These are phyloP conservation scores for Calonectris borealis DNA, from an alignment of 2,113 vertebrate species.

Conservation along the genomic window DNA sequence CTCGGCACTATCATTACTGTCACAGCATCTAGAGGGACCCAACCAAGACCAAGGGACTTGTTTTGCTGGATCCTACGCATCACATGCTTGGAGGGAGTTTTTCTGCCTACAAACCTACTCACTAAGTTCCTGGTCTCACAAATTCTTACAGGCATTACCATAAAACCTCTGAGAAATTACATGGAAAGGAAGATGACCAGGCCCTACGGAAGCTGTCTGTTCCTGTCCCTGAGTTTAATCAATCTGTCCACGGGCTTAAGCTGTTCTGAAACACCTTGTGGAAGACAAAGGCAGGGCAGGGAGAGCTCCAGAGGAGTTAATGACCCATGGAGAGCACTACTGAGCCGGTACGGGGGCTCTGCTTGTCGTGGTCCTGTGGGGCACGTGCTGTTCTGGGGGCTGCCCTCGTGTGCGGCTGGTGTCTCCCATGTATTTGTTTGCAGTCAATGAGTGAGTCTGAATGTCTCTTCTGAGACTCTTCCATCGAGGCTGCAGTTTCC, in stretches of 20 bases:
- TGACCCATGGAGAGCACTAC: background rate
- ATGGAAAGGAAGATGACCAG: background rate
- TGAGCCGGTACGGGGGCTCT: background rate
- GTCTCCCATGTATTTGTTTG: background rate
- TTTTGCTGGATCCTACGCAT: background rate
- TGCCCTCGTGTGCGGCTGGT: background rate
- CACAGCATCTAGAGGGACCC: background rate
- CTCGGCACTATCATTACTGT: background rate
- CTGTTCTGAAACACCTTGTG: background rate
- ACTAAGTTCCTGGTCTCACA: background rate
- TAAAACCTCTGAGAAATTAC: constrained; percentile 37
- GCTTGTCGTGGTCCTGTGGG: background rate
- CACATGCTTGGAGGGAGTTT: background rate
- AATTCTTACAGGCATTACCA: background rate
- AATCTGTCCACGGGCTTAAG: background rate
- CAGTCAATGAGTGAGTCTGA: background rate
- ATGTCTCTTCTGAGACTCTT: background rate
- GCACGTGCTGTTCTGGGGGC: background rate
- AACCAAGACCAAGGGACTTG: background rate
- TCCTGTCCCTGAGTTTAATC: background rate
- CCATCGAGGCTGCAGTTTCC: background rate
- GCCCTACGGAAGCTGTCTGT: background rate
- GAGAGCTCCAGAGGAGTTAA: background rate
- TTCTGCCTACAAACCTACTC: background rate
- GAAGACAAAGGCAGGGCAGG: background rate